phyloP scores from a whole-genome alignment of 2,113 vertebrate genomes.

The Nannobrachium achirus region DNA sequence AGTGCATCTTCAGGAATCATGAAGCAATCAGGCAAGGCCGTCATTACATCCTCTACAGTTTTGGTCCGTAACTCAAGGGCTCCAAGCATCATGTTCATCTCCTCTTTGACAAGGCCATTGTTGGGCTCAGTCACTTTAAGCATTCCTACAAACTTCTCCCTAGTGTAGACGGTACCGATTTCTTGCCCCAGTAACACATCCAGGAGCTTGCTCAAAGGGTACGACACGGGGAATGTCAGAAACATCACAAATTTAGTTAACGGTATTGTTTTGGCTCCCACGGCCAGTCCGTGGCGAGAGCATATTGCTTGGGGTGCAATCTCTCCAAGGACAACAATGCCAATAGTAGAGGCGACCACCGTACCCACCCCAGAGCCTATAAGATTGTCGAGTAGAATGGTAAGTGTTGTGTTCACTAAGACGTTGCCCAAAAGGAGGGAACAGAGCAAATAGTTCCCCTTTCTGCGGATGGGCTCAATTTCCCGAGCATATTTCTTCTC shows the following conservation, averaged over 20 bases:
- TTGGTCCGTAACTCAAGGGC: constrained; percentile 92
- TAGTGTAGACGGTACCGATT: constrained; percentile 95
- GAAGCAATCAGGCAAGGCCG: constrained; percentile 90
- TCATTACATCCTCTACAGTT: constrained; percentile 95
- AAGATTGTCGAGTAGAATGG: constrained; percentile 92
- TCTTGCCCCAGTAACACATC: constrained; percentile 92
- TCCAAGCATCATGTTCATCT: too few species aligned
- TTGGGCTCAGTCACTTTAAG: constrained; percentile 94
- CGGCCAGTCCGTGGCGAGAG: constrained; percentile 93
- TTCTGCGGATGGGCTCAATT: too few species aligned
- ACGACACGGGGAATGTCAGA: constrained; percentile 92
- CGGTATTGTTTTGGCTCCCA: constrained; percentile 91
- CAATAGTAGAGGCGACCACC: constrained; percentile 88
- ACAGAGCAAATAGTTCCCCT: too few species aligned
- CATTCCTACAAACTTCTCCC: constrained; percentile 97
- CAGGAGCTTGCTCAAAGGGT: constrained; percentile 92
- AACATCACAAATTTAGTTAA: constrained; percentile 97
- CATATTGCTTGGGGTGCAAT: constrained; percentile 94
- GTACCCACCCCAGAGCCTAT: constrained; percentile 91
- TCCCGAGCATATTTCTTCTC: too few species aligned
- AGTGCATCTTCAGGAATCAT: constrained; percentile 91
- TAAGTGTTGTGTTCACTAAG: constrained; percentile 96
- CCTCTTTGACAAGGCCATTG: constrained; percentile 93
- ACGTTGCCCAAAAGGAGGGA: too few species aligned
- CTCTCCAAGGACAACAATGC: constrained; percentile 97